Conservation (phyloP, 2,888 invertebrate species). For the Boloria selene region DNA sequence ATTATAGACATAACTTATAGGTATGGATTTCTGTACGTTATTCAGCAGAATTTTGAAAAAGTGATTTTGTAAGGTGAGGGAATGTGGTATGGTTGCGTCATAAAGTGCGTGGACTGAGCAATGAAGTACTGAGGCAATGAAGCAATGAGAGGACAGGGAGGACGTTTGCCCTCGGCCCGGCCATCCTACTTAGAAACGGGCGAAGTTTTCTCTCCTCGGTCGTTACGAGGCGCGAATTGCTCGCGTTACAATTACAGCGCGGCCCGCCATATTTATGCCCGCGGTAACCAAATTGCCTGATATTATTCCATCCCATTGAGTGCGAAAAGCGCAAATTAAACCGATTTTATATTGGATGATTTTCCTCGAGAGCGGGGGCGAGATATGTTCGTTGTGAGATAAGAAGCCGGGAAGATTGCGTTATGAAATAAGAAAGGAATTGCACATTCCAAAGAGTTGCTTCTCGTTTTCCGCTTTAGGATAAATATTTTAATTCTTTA, state of each 20-base stretch:
- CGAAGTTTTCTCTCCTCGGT: conserved; percentile 77
- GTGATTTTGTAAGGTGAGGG: conserved; percentile 5
- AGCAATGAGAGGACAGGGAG: conserved; percentile 29
- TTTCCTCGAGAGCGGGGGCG: conserved; percentile 77
- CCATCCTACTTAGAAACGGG: conserved; percentile 69
- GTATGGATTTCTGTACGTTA: neutral
- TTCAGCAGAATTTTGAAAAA: neutral
- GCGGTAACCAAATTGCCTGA: conserved; percentile 83
- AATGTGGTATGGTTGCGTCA: conserved; percentile 1
- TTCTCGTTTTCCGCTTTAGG: conserved; percentile 55
- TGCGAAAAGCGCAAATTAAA: conserved; percentile 83
- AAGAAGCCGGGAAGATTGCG: conserved; percentile 79
- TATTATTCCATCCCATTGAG: conserved; percentile 83
- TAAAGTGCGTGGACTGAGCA: conserved; percentile 24
- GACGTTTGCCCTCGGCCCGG: conserved; percentile 45
- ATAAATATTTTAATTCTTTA: conserved; percentile 58
- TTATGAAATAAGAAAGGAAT: conserved; percentile 82
- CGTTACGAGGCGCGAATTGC: conserved; percentile 82
- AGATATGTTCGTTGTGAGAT: conserved; percentile 80
- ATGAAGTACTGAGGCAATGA: conserved; percentile 20
- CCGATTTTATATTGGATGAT: conserved; percentile 83
- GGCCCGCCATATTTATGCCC: conserved; percentile 80
- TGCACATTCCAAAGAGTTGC: conserved; percentile 75
- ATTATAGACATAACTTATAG: no score
- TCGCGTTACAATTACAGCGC: conserved; percentile 80